phyloP scores from a whole-genome alignment of 2,113 vertebrate genomes.

The Vidua chalybeata region DNA sequence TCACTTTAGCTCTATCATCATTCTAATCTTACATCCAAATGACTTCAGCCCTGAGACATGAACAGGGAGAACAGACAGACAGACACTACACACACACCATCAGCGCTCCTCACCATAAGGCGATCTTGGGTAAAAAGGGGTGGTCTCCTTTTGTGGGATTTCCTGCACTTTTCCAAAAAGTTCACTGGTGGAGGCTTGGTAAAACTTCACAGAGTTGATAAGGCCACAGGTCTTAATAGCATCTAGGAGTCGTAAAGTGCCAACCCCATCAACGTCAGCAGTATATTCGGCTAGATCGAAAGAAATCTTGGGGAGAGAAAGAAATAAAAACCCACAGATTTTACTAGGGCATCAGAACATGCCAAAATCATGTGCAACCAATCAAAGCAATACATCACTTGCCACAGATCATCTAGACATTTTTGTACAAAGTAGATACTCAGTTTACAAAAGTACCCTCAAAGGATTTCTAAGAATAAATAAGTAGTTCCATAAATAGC shows the following conservation, averaged over 20 bases:
- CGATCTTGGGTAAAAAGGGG: slow-evolving; percentile 97
- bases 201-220: slow-evolving; percentile 90
- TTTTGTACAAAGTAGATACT: not conserved
- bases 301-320: slow-evolving; percentile 82
- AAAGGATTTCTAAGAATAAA: slow-evolving; percentile 55
- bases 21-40: slow-evolving; percentile 39
- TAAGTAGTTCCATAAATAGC: slow-evolving; percentile 39
- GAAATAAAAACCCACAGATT: not conserved
- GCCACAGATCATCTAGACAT: not conserved
- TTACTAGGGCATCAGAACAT: not conserved
- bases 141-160: slow-evolving; percentile 96
- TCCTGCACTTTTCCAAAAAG: slow-evolving; percentile 98
- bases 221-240: slow-evolving; percentile 95
- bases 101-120: slow-evolving; percentile 84
- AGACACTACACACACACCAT: not conserved
- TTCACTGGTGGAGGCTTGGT: slow-evolving; percentile 98
- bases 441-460: slow-evolving; percentile 22
- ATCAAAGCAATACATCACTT: not conserved
- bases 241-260: slow-evolving; percentile 92
- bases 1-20: slow-evolving; percentile 44
- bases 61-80: slow-evolving; percentile 5
- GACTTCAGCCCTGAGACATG: slow-evolving; percentile 71
- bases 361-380: not conserved
- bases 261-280: slow-evolving; percentile 94
- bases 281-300: slow-evolving; percentile 98